Percentiles rank a stretch among this genome's conserved stretches.
phyloP scores from a whole-genome alignment of 2,113 vertebrate genomes.

The Salvelinus sp. region DNA sequence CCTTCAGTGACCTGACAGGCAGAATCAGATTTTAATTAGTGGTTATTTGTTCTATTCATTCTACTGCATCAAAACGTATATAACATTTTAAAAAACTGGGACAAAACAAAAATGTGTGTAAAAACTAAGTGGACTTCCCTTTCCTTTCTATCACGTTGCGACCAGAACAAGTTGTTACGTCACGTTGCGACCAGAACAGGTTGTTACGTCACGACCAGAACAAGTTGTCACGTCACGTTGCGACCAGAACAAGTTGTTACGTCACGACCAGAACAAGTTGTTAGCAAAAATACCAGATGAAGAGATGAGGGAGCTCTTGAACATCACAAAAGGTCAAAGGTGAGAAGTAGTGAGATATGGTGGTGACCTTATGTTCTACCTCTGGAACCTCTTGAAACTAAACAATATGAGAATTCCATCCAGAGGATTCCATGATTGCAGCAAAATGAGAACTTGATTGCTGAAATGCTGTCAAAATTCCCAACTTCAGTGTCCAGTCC shows the following conservation, averaged over 20 bases:
- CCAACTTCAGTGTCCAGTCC: constrained; percentile 29
- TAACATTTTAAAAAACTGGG: not conserved
- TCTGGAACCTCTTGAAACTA: not conserved
- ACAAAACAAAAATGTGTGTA: constrained; percentile 19
- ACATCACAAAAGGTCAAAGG: constrained; percentile 36
- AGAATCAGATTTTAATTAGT: constrained; percentile 60
- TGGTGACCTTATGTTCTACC: constrained; percentile 46
- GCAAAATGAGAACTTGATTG: constrained; percentile 39
- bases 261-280: constrained; percentile 15
- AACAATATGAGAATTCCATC: constrained; percentile 48
- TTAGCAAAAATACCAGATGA: constrained; percentile 30
- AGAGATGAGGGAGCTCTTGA: constrained; percentile 14
- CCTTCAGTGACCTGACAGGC: constrained; percentile 25
- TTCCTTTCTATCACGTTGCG: not conserved
- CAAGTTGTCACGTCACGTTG: no score
- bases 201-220: constrained; percentile 3
- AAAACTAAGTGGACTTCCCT: constrained; percentile 41
- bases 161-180: no score
- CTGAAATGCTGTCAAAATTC: constrained; percentile 2
- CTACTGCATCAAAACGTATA: constrained; percentile 38
- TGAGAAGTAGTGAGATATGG: constrained; percentile 41
- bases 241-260: no score
- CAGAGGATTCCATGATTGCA: constrained; percentile 44
- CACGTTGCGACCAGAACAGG: constrained; percentile 4
- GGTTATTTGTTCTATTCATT: constrained; percentile 51